phyloP scores from a whole-genome alignment of 1,140 invertebrate genomes.

The Hyposmocoma kahamanoa region DNA sequence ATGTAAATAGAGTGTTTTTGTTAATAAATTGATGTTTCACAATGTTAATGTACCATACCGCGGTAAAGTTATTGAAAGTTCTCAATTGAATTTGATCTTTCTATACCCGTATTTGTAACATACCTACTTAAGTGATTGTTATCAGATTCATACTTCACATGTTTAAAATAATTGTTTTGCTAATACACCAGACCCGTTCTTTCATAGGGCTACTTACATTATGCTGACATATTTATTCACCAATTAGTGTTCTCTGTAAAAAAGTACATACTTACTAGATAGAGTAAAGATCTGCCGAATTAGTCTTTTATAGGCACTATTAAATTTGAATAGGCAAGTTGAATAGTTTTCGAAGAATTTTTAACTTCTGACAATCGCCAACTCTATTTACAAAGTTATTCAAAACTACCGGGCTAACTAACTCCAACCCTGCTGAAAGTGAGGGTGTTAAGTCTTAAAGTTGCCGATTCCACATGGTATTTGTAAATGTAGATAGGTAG shows the following conservation, averaged over 20 bases:
- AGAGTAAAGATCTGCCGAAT: conserved; percentile 58
- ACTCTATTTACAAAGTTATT: conserved; percentile 29
- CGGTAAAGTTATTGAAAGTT: conserved; percentile 11
- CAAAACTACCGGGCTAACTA: conserved; percentile 25
- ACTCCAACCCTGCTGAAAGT: conserved; percentile 19
- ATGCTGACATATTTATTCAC: conserved; percentile 29
- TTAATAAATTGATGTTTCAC: conserved; percentile 63
- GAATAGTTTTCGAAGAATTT: conserved; percentile 43
- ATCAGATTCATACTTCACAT: too few species aligned
- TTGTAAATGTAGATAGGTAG: conserved; percentile 49
- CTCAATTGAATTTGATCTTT: background rate
- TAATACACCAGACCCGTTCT: too few species aligned
- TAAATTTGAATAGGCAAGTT: conserved; percentile 25
- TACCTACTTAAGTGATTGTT: conserved; percentile 2
- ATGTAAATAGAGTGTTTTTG: conserved; percentile 69
- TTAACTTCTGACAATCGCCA: conserved; percentile 28
- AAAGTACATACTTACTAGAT: conserved; percentile 31
- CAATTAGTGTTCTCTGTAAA: conserved; percentile 60
- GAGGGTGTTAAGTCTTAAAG: conserved; percentile 18
- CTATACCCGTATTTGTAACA: background rate
- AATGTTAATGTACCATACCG: conserved; percentile 56
- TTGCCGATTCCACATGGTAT: conserved; percentile 36
- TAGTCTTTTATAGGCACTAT: conserved; percentile 59
- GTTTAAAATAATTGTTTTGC: too few species aligned
- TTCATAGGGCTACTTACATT: too few species aligned